Evolutionary conservation across 64 coral and sea anemone genomes (phyloP), one percentile per base, ranked within the genome.

Genomic region (Montipora cactus): DNA sequence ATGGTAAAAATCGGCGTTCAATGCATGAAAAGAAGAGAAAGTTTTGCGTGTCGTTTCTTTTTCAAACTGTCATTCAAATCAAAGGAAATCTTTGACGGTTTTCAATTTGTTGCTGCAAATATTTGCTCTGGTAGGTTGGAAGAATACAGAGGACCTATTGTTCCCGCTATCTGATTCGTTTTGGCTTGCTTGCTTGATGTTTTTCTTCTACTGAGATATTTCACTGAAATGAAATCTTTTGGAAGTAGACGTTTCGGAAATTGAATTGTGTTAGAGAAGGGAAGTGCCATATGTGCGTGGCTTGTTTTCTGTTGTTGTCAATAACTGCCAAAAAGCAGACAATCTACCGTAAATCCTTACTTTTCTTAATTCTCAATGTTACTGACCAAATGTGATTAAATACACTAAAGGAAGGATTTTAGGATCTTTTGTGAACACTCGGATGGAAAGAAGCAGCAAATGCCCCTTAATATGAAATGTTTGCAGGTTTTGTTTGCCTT

Each of bases 41-140:
- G 64, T 72, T 86, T 86, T 23, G 18, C 82, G 68, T 86, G 47
- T 21, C 66, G 45, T 12, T 68, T 82, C 22, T 44, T 70, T 51
- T 71, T 45, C 64, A 22, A 86, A 86, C 70, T 16, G 82, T 86
- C 82, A 86, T 66, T 71, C 82, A 86, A 86, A 67, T 84, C 25
- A 67, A 67, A 84, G 81, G 21, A 47, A 84, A 84, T 67, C 81
- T 47, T 84, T 84, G 37, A 84, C 81, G 59, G 23, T 48, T 28
- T 68, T 86, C 82, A 71, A 86, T 86, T 72, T 86, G 82, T 50
- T 86, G 47, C 44, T 18, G 22, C 82, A 86, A 86, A 86, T 86
- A 86, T 86, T 86, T 86, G 67, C 66, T 49, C 45, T 2, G 18
- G 61, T 86, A 49, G 68, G 64, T 86, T 72, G 82, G 61, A 86